Evolutionary conservation across 1,140 invertebrate species (phyloP).

Genomic region (Leptestheria dahalacensis): DNA sequence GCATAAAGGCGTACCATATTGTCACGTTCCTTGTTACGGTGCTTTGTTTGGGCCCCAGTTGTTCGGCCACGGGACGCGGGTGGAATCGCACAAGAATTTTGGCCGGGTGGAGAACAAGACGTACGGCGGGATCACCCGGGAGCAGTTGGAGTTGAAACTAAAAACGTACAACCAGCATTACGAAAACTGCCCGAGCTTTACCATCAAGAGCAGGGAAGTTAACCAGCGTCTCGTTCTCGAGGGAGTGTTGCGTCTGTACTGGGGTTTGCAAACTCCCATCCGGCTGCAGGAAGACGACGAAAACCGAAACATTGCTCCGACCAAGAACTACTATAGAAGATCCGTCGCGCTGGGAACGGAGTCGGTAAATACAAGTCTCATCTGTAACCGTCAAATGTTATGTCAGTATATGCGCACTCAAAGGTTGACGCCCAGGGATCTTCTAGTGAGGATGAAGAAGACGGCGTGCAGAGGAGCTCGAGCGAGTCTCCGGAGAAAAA

Average conservation of each 20-base stretch:
- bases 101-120: conserved; percentile 45
- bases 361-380: no score
- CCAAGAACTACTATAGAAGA: conserved; percentile 48
- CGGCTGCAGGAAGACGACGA: conserved; percentile 76
- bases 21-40: conserved; percentile 77
- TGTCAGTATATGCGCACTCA: no score
- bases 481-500: background rate
- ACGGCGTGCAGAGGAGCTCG: background rate
- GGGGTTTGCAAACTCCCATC: conserved; percentile 68
- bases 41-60: conserved; percentile 72
- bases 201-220: conserved; percentile 55
- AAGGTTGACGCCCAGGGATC: no score
- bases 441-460: background rate
- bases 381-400: no score
- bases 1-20: conserved; percentile 82
- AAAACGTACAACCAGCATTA: conserved; percentile 64
- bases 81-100: conserved; percentile 73
- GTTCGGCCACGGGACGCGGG: conserved; percentile 70
- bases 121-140: conserved; percentile 15
- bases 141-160: conserved; percentile 54
- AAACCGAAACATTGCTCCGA: conserved; percentile 51
- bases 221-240: conserved; percentile 62
- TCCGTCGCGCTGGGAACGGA: conserved; percentile 21
- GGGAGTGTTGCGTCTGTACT: conserved; percentile 63
- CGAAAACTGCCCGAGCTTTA: conserved; percentile 53